Base-by-base conservation (phyloP, 2,888 invertebrate species). In the Melanargia galathea region DNA sequence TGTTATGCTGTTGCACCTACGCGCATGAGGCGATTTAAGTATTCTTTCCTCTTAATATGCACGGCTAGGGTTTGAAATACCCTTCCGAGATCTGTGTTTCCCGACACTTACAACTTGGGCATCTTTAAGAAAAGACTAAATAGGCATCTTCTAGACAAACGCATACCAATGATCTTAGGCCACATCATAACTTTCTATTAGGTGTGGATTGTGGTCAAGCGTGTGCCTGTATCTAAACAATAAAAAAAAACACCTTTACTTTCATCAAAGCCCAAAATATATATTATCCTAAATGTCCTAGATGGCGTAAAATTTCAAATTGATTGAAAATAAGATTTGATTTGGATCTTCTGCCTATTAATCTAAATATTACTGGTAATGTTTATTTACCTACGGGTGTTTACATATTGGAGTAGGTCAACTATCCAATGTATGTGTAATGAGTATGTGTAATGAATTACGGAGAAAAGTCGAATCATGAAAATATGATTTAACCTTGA, bases 401-500 rank as follows among this genome's bases (percentile, higher is more conserved):
- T 87, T 86, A 75, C 8, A 84, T 84, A 83, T 76, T 72, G 66
- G 75, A 80, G 68, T 74, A 81, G 82, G 82, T 71, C 75, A 73
- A 69, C 60, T 66, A 68, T 75, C 67, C 57, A 71, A 22, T 65
- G 60, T 24, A 54, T 52, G 59, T 58, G 62, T 61, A 61, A 33
- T 13, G 30, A 10, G 10, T 24, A 49, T 54, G 35, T 16, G 40
- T 55, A 8, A 10, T 16, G n/a, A 40, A 26, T 55, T 55, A 26
- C 16, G 18, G 52, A 52, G 52, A 43, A 55, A 55, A 43, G 16
- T 26, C 24, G 11, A 35, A 11, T 35, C 18, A 35, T 26, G 26
- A 10, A 54, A 33, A 16, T 33, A 33, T n/a, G 13, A 35, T 11
- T 43, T 52, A 30, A 11, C 2, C 5, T 16, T n/a, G 7, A 26